These are phyloP conservation scores for Gymnopithys bicolor DNA, from an alignment of 2,797 vertebrate species.

Conservation along the genomic window DNA sequence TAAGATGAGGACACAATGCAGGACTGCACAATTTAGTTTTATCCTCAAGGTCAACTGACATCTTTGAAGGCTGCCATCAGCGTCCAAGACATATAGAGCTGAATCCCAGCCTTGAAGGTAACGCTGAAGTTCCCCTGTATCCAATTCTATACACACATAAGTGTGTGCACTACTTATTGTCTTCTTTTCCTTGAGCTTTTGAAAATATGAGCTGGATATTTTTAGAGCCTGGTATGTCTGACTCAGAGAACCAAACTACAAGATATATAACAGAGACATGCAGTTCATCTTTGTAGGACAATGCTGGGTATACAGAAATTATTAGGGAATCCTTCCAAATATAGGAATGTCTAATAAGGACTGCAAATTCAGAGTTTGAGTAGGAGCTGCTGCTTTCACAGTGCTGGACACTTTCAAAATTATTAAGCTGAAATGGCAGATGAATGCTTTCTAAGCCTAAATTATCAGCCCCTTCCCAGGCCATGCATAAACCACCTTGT, in stretches of 20 bases:
- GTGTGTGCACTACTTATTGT: background rate
- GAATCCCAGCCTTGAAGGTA: background rate
- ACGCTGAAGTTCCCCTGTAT: background rate
- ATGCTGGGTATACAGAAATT: background rate
- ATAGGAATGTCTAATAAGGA: background rate
- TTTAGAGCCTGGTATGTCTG: background rate
- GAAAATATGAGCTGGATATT: background rate
- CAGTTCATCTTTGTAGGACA: background rate
- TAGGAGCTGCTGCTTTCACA: background rate
- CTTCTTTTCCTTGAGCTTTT: background rate
- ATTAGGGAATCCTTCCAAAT: background rate
- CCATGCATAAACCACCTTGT: background rate
- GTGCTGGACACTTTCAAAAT: background rate
- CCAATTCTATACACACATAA: background rate
- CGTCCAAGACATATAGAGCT: background rate
- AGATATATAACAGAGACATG: background rate
- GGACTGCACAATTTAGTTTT: conserved; percentile 42
- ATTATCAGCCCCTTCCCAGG: background rate
- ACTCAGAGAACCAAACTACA: background rate
- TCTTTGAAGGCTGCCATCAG: conserved; percentile 9
- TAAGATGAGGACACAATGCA: background rate
- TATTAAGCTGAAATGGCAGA: background rate
- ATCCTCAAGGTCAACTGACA: conserved; percentile 34
- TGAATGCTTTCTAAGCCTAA: background rate
- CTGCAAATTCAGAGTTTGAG: background rate